These are phyloP conservation scores for Melinopterus prodromus DNA, from an alignment of 2,888 invertebrate species.

Conservation along the genomic window DNA sequence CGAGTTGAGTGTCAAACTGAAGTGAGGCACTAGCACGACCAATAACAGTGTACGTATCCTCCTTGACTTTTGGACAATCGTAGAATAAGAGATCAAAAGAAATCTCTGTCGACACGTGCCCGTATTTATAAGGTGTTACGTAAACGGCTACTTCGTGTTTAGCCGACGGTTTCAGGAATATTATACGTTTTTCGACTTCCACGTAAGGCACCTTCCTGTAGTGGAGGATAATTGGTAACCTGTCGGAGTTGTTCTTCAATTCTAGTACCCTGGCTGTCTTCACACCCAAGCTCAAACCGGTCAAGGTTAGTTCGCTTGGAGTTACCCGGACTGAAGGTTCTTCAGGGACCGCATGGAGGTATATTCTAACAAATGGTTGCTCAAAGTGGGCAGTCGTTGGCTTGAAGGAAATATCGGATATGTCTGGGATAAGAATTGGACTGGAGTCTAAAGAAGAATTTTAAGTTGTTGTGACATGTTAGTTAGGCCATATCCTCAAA, in stretches of 20 bases:
- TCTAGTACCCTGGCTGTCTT: conserved; percentile 57
- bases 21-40: conserved; percentile 41
- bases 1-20: conserved; percentile 35
- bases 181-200: conserved; percentile 44
- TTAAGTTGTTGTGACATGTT: no score
- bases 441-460: not conserved
- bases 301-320: conserved; percentile 56
- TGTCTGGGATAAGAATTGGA: not conserved
- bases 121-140: conserved; percentile 47
- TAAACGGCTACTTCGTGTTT: conserved; percentile 42
- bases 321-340: conserved; percentile 55
- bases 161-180: conserved; percentile 42
- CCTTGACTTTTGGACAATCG: conserved; percentile 35
- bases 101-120: conserved; percentile 43
- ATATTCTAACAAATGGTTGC: not conserved
- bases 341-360: conserved; percentile 66
- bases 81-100: conserved; percentile 47
- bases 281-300: conserved; percentile 59
- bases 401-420: not conserved
- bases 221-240: conserved; percentile 57
- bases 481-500: no score
- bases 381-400: not conserved
- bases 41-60: conserved; percentile 37
- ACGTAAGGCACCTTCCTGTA: conserved; percentile 47
- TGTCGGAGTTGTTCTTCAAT: conserved; percentile 61